A percentile compares a stretch with the other conserved stretches of the same genome.
phyloP scores from a whole-genome alignment of 2,113 vertebrate species.

The Aleadryas rufinucha region DNA sequence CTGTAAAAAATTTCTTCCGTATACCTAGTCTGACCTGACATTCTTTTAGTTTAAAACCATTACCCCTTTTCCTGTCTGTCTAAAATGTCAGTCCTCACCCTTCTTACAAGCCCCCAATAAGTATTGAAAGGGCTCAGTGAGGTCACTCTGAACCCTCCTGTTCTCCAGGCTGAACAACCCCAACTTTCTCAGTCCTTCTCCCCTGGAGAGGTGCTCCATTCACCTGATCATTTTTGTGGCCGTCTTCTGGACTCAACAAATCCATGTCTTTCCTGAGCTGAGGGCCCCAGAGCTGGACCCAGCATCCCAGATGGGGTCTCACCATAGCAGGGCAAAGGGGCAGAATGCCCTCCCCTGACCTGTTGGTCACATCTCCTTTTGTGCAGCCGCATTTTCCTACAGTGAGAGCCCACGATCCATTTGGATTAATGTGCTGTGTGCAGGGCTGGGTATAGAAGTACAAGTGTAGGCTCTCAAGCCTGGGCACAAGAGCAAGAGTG shows the following conservation, averaged over 20 bases:
- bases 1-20: not conserved
- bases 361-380: not conserved
- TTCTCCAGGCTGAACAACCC: not conserved
- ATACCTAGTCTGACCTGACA: not conserved
- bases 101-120: not conserved
- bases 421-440: not conserved
- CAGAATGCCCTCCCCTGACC: not conserved
- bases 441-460: not conserved
- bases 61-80: not conserved
- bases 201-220: not conserved
- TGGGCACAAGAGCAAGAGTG: not conserved
- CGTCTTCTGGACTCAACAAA: not conserved
- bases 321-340: not conserved
- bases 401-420: not conserved
- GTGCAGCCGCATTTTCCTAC: not conserved
- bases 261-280: not conserved
- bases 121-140: fast-evolving
- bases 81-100: not conserved
- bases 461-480: not conserved
- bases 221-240: not conserved
- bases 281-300: not conserved
- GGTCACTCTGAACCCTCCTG: not conserved
- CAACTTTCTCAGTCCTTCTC: not conserved
- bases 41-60: not conserved
- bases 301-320: not conserved